A percentile compares a stretch with the other conserved stretches of the same genome.
Conservation (phyloP, 2,113 vertebrate genomes). For the Hemichromis elongatus region DNA sequence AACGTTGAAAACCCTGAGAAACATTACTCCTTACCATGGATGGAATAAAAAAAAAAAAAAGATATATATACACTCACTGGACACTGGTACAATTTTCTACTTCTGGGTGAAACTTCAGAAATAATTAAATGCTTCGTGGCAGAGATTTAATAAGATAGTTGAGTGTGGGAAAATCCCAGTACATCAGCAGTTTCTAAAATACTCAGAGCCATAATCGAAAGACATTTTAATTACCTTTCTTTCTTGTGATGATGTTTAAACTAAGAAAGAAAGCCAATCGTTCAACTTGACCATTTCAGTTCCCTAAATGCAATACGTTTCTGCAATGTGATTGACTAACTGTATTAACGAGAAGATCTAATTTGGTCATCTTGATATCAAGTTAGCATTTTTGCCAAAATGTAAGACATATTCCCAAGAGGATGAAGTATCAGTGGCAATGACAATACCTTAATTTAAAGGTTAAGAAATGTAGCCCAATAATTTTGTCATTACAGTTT, state of each 20-base stretch:
- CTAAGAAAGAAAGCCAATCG: no score
- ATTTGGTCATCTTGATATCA: not conserved
- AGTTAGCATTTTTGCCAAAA: not conserved
- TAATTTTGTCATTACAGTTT: not conserved
- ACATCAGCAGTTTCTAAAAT: not conserved
- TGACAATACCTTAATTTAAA: not conserved
- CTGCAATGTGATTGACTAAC: not conserved
- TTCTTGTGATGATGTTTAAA: not conserved
- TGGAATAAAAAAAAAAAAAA: not conserved
- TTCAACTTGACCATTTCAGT: no score
- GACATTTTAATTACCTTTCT: accelerated
- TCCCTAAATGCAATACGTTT: no score
- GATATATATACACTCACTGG: not conserved
- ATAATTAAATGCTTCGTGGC: not conserved
- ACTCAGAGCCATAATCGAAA: not conserved
- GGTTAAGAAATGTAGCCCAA: not conserved
- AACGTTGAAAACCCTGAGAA: not conserved
- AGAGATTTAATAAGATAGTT: not conserved
- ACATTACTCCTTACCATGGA: not conserved
- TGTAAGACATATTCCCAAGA: not conserved
- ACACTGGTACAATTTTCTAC: not conserved
- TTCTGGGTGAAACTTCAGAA: not conserved
- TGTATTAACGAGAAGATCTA: not conserved
- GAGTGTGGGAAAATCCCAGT: not conserved
- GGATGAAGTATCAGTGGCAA: constrained; percentile 44